Percentiles rank a stretch among this genome's conserved stretches.
phyloP scores from a whole-genome alignment of 2,113 vertebrate species.

The Zosterops lateralis region DNA sequence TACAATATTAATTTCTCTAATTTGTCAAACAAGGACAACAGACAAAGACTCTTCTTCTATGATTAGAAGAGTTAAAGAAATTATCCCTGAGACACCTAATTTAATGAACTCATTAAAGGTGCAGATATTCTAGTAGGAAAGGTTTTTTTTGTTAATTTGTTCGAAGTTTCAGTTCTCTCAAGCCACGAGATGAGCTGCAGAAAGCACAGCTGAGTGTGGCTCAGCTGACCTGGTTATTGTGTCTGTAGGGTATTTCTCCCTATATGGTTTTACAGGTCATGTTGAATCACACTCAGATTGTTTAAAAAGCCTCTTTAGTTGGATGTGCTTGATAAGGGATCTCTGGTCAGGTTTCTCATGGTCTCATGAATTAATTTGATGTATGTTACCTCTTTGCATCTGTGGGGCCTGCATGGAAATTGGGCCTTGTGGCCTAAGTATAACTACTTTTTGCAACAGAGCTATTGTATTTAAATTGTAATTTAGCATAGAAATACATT shows the following conservation, averaged over 20 bases:
- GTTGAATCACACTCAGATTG: background rate
- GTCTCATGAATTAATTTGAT: background rate
- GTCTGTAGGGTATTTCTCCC: constrained; percentile 4
- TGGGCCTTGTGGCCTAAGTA: background rate
- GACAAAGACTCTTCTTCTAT: background rate
- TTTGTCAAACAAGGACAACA: background rate
- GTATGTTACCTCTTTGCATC: background rate
- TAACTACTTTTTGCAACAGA: background rate
- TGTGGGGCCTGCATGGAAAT: background rate
- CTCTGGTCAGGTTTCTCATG: background rate
- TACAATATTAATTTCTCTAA: background rate
- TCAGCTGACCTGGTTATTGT: constrained; percentile 48
- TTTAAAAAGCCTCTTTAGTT: background rate
- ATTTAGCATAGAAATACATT: background rate
- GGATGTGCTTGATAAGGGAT: background rate
- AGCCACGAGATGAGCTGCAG: background rate
- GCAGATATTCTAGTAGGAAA: background rate
- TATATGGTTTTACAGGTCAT: background rate
- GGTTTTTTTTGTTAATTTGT: background rate
- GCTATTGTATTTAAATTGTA: background rate
- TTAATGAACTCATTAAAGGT: constrained; percentile 9
- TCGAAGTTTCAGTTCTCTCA: background rate
- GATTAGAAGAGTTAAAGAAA: background rate
- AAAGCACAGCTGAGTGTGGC: background rate
- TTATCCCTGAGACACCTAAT: background rate